Evolutionary conservation across 2,797 vertebrate species (phyloP).

Genomic region (Hoplostethus atlanticus): DNA sequence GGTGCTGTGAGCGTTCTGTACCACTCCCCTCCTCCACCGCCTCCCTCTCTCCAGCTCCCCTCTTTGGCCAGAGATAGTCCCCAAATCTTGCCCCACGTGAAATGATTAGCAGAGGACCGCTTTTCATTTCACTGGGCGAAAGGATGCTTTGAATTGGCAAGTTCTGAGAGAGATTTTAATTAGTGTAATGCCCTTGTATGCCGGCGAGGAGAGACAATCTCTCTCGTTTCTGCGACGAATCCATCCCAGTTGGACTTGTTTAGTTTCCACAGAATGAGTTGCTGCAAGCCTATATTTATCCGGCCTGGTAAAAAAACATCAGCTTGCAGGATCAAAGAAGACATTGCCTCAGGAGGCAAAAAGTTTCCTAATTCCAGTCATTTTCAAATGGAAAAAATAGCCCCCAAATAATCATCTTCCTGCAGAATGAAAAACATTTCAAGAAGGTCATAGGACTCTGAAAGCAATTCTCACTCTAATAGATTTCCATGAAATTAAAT

Average conservation of each 20-base stretch:
- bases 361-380: conserved; percentile 71
- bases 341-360: conserved; percentile 56
- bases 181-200: conserved; percentile 64
- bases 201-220: conserved; percentile 51
- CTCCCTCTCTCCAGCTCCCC: not conserved
- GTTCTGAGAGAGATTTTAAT: conserved; percentile 75
- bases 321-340: conserved; percentile 51
- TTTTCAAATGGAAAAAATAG: conserved; percentile 70
- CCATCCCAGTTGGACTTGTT: conserved; percentile 43
- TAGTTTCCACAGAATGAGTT: conserved; percentile 48
- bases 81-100: conserved; percentile 53
- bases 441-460: conserved; percentile 79
- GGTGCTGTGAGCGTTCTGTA: conserved; percentile 18
- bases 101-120: conserved; percentile 65
- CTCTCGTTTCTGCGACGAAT: conserved; percentile 44
- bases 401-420: conserved; percentile 74
- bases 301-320: conserved; percentile 35
- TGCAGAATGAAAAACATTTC: conserved; percentile 73
- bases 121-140: conserved; percentile 59
- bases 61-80: conserved; percentile 43
- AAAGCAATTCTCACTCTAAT: conserved; percentile 82
- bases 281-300: conserved; percentile 44
- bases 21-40: not conserved
- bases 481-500: conserved; percentile 83
- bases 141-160: conserved; percentile 68